phyloP scores from a whole-genome alignment of 1,140 invertebrate genomes.

The Heliothis subflexa region DNA sequence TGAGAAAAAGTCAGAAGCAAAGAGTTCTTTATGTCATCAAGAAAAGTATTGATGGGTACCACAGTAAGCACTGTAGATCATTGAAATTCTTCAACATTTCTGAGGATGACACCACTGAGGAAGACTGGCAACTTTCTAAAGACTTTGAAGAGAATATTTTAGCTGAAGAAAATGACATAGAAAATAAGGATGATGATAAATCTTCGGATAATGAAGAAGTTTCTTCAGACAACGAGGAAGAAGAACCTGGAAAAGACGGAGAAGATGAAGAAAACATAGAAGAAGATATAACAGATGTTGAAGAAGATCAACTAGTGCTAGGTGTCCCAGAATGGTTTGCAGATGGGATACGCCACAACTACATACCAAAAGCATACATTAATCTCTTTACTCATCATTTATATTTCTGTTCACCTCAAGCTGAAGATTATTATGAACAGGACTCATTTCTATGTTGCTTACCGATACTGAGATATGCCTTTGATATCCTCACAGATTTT shows the following conservation, averaged over 20 bases:
- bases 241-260: constrained; percentile 49
- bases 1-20: constrained; percentile 86
- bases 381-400: constrained; percentile 89
- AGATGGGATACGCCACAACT: constrained; percentile 86
- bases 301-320: constrained; percentile 46
- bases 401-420: constrained; percentile 90
- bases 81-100: constrained; percentile 86
- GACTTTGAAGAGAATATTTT: constrained; percentile 42
- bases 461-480: constrained; percentile 89
- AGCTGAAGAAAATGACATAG: constrained; percentile 51
- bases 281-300: constrained; percentile 52
- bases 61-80: constrained; percentile 85
- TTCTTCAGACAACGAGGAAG: constrained; percentile 48
- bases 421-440: constrained; percentile 89
- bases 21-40: constrained; percentile 87
- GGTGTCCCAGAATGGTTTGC: constrained; percentile 89
- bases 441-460: constrained; percentile 88
- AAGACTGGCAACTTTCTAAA: constrained; percentile 46
- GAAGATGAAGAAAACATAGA: constrained; percentile 6
- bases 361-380: constrained; percentile 88
- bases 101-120: constrained; percentile 47
- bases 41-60: constrained; percentile 88
- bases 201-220: constrained; percentile 55
- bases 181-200: constrained; percentile 44
- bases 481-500: constrained; percentile 87